Evolutionary conservation across 2,113 vertebrate species (phyloP).

Genomic region (Drymodes brunneopygia): DNA sequence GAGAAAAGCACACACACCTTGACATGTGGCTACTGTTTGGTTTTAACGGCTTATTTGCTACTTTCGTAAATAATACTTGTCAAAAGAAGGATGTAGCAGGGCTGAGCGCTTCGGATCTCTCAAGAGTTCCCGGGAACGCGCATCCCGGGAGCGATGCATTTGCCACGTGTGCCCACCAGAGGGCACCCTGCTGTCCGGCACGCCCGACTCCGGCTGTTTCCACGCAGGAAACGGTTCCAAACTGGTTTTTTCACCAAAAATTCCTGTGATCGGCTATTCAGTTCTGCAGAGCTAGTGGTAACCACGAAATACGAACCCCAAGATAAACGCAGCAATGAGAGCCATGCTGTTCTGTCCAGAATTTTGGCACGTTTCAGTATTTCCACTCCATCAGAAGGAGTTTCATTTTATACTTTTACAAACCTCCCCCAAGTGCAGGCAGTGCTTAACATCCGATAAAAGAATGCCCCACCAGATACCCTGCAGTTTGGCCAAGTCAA

Average conservation of each 20-base stretch:
- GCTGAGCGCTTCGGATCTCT: too few relatives aligned
- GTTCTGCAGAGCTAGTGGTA: neutral
- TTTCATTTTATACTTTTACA: neutral
- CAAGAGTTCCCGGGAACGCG: neutral
- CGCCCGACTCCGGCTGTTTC: neutral
- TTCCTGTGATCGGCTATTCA: neutral
- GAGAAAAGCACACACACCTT: neutral
- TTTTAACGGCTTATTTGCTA: neutral
- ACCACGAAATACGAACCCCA: neutral
- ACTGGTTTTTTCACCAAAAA: neutral
- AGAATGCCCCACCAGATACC: neutral
- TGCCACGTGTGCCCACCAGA: neutral
- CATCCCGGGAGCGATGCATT: neutral
- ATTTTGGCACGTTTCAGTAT: neutral
- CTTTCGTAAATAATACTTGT: neutral
- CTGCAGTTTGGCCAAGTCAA: neutral
- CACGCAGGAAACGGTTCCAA: neutral
- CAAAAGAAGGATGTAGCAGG: neutral
- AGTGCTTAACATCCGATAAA: neutral
- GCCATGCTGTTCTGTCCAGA: neutral
- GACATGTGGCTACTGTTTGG: rapidly evolving
- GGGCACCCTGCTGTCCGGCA: neutral
- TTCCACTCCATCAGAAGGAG: neutral
- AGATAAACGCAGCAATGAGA: neutral
- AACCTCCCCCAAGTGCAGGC: rapidly evolving